Percentiles rank a stretch among this genome's conserved stretches.
Conservation (phyloP, 2,113 vertebrate species). For the Larimichthys crocea region DNA sequence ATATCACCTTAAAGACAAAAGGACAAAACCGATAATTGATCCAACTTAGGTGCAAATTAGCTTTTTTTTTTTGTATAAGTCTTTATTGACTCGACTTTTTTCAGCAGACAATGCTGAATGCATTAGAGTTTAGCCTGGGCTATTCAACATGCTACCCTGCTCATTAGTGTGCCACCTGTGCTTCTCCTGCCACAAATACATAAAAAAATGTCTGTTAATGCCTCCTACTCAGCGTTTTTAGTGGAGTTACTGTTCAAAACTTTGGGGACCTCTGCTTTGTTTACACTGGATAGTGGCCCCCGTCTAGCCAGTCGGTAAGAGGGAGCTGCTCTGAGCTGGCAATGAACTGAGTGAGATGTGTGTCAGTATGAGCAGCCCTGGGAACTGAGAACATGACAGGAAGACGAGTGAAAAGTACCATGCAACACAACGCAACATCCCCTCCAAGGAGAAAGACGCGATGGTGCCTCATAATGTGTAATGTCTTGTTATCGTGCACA, state of each 20-base stretch:
- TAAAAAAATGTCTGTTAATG: conserved; percentile 20
- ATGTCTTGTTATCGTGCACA: conserved; percentile 42
- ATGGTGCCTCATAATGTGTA: conserved; percentile 54
- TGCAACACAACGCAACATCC: conserved; percentile 59
- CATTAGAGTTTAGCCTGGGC: not conserved
- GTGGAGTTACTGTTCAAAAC: conserved; percentile 1
- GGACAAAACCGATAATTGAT: not conserved
- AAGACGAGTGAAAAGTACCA: conserved; percentile 72
- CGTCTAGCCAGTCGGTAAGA: conserved; percentile 19
- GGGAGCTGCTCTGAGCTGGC: conserved; percentile 20
- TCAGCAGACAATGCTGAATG: not conserved
- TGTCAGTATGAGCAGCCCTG: conserved; percentile 56
- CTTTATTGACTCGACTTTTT: not conserved
- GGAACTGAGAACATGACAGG: conserved; percentile 68
- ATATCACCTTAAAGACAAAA: not conserved
- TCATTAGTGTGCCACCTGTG: not conserved
- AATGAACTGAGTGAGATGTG: conserved; percentile 52
- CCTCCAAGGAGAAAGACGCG: conserved; percentile 60
- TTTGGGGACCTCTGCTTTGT: conserved; percentile 20
- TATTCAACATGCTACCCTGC: not conserved
- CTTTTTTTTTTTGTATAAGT: not conserved
- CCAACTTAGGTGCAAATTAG: not conserved
- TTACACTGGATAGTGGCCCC: conserved; percentile 8
- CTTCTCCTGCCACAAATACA: conserved; percentile 24
- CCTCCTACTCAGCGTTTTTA: not conserved